Conservation (phyloP, 2,888 invertebrate species). For the Eudasyphora cyanicolor region DNA sequence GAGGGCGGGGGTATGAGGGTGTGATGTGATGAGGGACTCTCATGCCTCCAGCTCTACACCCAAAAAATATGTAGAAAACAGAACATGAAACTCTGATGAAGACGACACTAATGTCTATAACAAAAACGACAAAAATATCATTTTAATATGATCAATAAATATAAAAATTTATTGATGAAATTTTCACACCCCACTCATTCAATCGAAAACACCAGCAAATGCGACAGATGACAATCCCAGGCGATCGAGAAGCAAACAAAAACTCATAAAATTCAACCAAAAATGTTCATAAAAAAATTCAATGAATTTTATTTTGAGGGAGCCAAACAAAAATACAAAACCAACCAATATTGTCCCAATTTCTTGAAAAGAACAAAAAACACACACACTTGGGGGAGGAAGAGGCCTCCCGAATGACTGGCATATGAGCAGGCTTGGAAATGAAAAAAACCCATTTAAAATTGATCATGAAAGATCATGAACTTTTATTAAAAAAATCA, state of each 20-base stretch:
- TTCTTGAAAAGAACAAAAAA: conserved; percentile 18
- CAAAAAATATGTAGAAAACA: too few relatives aligned
- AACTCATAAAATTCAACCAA: conserved; percentile 6
- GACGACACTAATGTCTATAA: too few relatives aligned
- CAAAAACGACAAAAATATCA: conserved; percentile 28
- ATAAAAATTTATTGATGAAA: conserved; percentile 64
- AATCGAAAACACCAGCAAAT: neutral
- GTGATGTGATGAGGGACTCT: neutral
- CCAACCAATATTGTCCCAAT: conserved; percentile 50
- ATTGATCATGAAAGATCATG: conserved; percentile 64
- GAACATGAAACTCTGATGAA: too few relatives aligned
- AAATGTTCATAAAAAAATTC: conserved; percentile 37
- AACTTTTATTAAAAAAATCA: conserved; percentile 58
- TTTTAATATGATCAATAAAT: conserved; percentile 66
- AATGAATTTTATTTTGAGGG: neutral
- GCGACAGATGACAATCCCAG: neutral
- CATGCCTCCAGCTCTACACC: neutral
- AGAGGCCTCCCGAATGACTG: neutral
- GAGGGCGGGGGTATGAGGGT: neutral
- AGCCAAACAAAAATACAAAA: conserved; percentile 14
- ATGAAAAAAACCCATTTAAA: conserved; percentile 51
- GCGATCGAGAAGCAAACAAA: conserved; percentile 8
- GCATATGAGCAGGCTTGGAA: too few relatives aligned
- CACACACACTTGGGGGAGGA: neutral
- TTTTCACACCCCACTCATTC: conserved; percentile 60